Evolutionary conservation across 2,113 vertebrate genomes (phyloP), one percentile per base, ranked within the genome.

Genomic region (Oncorhynchus keta): DNA sequence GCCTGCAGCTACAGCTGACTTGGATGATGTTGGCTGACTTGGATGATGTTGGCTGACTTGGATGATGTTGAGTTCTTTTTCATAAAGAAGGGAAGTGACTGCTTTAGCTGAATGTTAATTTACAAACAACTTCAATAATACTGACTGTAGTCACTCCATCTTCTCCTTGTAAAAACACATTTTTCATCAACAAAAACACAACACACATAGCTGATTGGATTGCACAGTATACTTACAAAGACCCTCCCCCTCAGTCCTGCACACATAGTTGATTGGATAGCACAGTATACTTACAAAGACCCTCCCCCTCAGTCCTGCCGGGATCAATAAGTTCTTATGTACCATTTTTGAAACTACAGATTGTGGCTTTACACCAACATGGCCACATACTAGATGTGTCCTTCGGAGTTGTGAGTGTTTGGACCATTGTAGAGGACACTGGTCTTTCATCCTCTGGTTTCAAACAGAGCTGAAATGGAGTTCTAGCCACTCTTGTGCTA

Each of bases 1-100:
- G 84, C 89, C 87, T 12, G 83, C 77, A 90, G 90, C 88, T 75
- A 89, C 82, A 89, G 89, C 85, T 86, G 68, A 82, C 84, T 84
- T 77, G 75, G 81, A 89, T 83, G 88, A 87, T 86, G 83, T 69
- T 11, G 22, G 24, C 24, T 24, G 24, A 24, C 24, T 24, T 24
- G 24, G 24, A 24, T 24, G 24, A 24, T 24, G 24, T 24, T 24
- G 24, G 24, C 24, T 24, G 24, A 24, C 24, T 24, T 24, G 24
- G 81, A 89, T 83, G 88, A 87, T 86, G 83, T 69, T 11, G 22
- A 70, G 4, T 48, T 22, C 74, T 82, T 80, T 81, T 88, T 84
- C 88, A 86, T 61, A 77, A 84, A 82, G 76, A 83, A 82, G 72
- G 49, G 73, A 79, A 85, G 79, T 55, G 66, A 81, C 78, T 79